Base-by-base conservation (phyloP, 1,140 invertebrate species). In the Teleogryllus occipitalis region DNA sequence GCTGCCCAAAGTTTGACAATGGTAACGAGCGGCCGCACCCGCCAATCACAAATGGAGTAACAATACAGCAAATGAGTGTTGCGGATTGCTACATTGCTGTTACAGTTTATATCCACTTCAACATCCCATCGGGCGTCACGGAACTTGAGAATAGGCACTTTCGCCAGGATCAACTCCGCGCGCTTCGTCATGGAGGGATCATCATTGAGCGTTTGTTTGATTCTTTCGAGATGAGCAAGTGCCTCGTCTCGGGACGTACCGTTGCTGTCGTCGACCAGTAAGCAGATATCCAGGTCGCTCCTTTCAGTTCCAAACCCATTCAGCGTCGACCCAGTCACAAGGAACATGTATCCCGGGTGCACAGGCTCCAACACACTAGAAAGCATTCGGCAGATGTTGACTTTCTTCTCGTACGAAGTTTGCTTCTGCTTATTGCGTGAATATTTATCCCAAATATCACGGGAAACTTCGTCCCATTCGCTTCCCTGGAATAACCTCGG, bases 201-300 rank as follows among this genome's bases (percentile, higher is more conserved):
- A 15, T 39, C 7, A 79, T 88, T 88, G 72, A 89, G 87, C 47
- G 95, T 89, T 81, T 91, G 88, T 81, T 89, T 87, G 47, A 95
- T 89, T 81, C 91, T 87, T 81, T 89, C 88, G 80, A 97, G 88
- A 82, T 95, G 90, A 74, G 89, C 85, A 73, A 93, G 87, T 82
- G 95, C 91, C 86, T 96, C 91, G 83, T 87, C 89, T 82, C 90
- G 89, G 83, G 92, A 92, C 86, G 94, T 93, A 81, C 93, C 87
- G 85, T 93, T 90, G 80, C 89, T 87, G 80, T 93, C 89, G 81
- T 92, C 90, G 80, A 97, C 90, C 86, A 97, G 89, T 78, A 99
- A 89, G 87, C 97, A 99, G 88, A 99, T 93, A 87, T 99, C 98
- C 83, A 99, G 94, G 87, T 99, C 97, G 81, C 96, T 98, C 74